phyloP scores from a whole-genome alignment of 92 coral and sea anemone species.

The Pocillopora grandis region DNA sequence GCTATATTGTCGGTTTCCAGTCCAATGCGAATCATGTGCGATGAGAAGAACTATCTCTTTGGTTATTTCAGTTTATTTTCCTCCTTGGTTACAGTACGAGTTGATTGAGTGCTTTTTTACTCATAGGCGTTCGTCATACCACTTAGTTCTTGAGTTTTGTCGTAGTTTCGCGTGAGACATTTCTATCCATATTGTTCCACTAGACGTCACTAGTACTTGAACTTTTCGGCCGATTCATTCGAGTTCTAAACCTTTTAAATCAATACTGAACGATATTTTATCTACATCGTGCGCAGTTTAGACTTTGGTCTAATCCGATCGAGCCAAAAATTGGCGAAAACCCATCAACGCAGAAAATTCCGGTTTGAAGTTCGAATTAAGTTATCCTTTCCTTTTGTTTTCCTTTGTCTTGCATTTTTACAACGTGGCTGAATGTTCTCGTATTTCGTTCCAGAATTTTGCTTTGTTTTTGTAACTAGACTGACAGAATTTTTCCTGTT shows the following conservation, averaged over 20 bases:
- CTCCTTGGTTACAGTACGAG: too few species aligned
- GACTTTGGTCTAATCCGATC: too few species aligned
- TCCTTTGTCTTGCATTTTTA: neutral
- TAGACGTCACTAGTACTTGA: neutral
- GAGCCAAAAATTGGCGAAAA: neutral
- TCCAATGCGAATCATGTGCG: neutral
- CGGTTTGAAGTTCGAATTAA: neutral
- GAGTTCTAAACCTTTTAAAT: too few species aligned
- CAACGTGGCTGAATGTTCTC: neutral
- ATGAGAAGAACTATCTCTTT: neutral
- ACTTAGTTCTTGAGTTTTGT: neutral
- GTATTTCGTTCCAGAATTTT: neutral
- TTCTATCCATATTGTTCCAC: neutral
- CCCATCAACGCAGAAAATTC: neutral
- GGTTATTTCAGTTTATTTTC: too few species aligned
- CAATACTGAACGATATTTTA: too few species aligned
- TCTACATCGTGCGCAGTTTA: too few species aligned
- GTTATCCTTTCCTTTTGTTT: neutral
- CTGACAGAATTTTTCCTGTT: neutral
- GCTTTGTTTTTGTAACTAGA: neutral
- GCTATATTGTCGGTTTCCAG: neutral
- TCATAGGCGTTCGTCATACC: too few species aligned
- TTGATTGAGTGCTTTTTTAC: too few species aligned
- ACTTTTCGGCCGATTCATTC: too few species aligned
- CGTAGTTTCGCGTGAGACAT: neutral